These are phyloP conservation scores for Trachelus iudaicus DNA, from an alignment of 2,888 invertebrate species.

Conservation along the genomic window DNA sequence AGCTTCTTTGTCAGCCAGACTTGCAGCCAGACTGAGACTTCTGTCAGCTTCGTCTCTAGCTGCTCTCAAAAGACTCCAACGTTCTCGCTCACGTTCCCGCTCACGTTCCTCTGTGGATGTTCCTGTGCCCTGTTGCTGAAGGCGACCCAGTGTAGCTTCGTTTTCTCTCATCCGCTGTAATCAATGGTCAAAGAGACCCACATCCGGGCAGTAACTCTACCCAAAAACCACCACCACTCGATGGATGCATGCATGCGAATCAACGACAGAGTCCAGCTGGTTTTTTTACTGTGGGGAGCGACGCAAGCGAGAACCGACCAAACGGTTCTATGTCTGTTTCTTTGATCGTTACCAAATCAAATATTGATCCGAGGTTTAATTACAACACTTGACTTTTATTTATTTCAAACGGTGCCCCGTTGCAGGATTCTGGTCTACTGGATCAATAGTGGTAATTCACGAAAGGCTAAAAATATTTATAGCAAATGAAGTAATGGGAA, in stretches of 20 bases:
- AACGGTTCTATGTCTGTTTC: background rate
- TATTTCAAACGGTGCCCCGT: background rate
- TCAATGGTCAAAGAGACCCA: conserved; percentile 60
- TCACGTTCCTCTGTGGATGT: conserved; percentile 87
- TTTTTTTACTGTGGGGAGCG: background rate
- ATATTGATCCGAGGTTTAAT: background rate
- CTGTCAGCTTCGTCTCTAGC: conserved; percentile 92
- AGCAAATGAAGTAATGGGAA: background rate
- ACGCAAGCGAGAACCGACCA: background rate
- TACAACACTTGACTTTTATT: background rate
- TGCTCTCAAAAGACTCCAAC: conserved; percentile 87
- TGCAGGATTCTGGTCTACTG: background rate
- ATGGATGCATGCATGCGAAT: background rate
- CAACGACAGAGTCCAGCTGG: background rate
- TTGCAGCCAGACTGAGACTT: conserved; percentile 86
- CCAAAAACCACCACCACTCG: conserved; percentile 51
- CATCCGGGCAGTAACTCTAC: conserved; percentile 61
- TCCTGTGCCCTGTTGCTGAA: conserved; percentile 88
- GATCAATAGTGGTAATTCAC: background rate
- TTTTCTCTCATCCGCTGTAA: conserved; percentile 82
- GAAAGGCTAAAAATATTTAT: background rate
- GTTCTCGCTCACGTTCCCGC: conserved; percentile 84
- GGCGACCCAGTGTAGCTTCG: conserved; percentile 81
- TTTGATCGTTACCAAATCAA: background rate
- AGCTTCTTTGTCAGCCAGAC: conserved; percentile 87